A percentile compares a stretch with the other conserved stretches of the same genome.
Evolutionary conservation across 2,797 vertebrate species (phyloP).

Genomic region (Ctenochaetus hawaiiensis): DNA sequence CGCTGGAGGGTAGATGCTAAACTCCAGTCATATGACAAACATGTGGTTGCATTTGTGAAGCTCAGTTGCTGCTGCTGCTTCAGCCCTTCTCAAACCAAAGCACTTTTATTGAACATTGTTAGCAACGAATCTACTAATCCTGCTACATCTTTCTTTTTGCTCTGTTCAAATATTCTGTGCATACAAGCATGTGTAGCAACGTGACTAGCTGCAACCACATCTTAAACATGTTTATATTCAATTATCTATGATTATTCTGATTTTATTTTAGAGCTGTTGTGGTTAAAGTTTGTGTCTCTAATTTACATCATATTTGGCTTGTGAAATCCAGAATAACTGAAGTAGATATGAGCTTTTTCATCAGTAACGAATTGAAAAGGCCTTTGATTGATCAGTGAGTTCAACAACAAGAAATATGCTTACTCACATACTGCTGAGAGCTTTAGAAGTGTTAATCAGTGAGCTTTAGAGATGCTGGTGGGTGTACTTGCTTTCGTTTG

Average conservation of each 20-base stretch:
- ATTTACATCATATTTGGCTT: too few species aligned
- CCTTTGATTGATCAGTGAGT: too few species aligned
- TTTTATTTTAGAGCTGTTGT: neutral
- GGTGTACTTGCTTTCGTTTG: too few species aligned
- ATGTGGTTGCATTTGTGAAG: slow-evolving; percentile 16
- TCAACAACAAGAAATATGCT: too few species aligned
- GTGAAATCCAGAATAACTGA: too few species aligned
- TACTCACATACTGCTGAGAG: too few species aligned
- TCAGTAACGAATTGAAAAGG: too few species aligned
- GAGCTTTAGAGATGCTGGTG: too few species aligned
- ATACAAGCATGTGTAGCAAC: neutral
- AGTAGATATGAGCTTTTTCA: too few species aligned
- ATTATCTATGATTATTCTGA: neutral
- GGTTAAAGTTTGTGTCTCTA: too few species aligned
- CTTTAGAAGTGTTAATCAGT: too few species aligned
- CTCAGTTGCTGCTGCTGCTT: neutral
- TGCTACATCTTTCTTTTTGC: neutral
- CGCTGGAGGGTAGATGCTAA: slow-evolving; percentile 11
- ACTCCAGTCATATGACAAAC: slow-evolving; percentile 44
- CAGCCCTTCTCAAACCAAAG: neutral
- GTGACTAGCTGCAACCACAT: neutral
- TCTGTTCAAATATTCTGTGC: slow-evolving; percentile 1
- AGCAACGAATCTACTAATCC: neutral
- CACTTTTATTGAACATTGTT: neutral
- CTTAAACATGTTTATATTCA: neutral